Conservation (phyloP, 2,888 invertebrate species). For the Nomada ruficornis region DNA sequence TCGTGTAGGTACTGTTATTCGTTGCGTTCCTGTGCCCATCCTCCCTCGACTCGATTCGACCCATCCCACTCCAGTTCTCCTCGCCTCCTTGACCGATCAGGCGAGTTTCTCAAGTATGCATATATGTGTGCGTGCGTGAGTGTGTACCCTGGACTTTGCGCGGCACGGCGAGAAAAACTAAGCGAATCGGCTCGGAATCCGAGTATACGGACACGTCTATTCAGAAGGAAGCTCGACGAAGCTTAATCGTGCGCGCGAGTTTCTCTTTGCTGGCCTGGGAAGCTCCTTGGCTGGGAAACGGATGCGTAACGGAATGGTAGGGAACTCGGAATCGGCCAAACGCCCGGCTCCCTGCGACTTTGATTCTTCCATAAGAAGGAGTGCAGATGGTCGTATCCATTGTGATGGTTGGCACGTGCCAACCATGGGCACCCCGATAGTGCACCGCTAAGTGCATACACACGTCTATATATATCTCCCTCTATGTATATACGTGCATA, state of each 20-base stretch:
- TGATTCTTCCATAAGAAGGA: conserved; percentile 78
- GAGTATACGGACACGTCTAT: too few relatives aligned
- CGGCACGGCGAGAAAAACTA: too few relatives aligned
- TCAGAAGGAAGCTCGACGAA: too few relatives aligned
- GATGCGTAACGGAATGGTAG: conserved; percentile 58
- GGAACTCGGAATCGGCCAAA: conserved; percentile 57
- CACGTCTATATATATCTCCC: neutral
- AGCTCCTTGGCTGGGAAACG: conserved; percentile 17
- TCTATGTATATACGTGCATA: conserved; percentile 26
- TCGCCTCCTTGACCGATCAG: too few relatives aligned
- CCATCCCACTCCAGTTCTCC: too few relatives aligned
- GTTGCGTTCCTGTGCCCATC: too few relatives aligned
- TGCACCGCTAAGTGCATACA: conserved; percentile 67
- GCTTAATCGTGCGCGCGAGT: neutral
- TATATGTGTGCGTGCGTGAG: too few relatives aligned
- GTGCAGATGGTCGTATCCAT: conserved; percentile 78
- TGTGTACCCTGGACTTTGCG: too few relatives aligned
- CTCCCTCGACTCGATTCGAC: neutral
- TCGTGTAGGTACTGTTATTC: too few relatives aligned
- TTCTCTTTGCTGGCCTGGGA: neutral
- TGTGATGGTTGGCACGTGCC: conserved; percentile 80
- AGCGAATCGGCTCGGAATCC: too few relatives aligned
- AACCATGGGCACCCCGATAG: conserved; percentile 73
- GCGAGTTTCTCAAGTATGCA: too few relatives aligned
- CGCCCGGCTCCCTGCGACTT: conserved; percentile 67